phyloP scores from a whole-genome alignment of 1,140 invertebrate genomes.

The Diorhabda elongata region DNA sequence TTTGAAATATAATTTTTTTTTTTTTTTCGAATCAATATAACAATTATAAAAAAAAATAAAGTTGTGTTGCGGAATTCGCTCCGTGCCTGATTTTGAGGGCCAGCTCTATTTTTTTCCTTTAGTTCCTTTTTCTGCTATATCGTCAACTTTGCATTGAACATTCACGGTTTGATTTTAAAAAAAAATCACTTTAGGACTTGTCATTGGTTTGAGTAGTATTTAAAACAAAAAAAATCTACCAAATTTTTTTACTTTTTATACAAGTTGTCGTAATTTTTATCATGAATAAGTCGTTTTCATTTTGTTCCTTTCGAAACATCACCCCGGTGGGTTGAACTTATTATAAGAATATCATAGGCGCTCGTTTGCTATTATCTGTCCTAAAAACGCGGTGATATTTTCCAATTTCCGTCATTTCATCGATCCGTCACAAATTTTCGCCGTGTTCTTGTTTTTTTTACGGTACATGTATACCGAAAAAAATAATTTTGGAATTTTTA shows the following conservation, averaged over 20 bases:
- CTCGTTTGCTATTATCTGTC: too few species aligned
- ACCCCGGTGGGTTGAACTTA: too few species aligned
- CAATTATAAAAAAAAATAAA: not conserved
- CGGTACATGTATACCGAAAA: too few species aligned
- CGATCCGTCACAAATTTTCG: too few species aligned
- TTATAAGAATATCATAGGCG: too few species aligned
- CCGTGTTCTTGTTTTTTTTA: too few species aligned
- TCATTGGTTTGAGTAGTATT: slow-evolving; percentile 33
- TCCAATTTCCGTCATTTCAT: too few species aligned
- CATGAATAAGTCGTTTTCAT: not conserved
- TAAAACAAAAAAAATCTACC: slow-evolving; percentile 19
- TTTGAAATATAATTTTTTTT: not conserved
- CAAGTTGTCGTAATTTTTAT: slow-evolving; percentile 4
- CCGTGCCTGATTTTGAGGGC: slow-evolving; percentile 40
- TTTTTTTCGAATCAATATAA: too few species aligned
- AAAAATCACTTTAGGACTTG: slow-evolving; percentile 25
- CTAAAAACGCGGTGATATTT: too few species aligned
- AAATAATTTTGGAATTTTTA: too few species aligned
- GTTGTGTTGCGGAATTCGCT: slow-evolving; percentile 1
- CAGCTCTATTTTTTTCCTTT: slow-evolving; percentile 35
- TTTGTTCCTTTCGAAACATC: too few species aligned
- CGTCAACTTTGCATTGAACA: slow-evolving; percentile 24
- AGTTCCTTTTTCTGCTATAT: slow-evolving; percentile 28
- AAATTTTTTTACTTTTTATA: slow-evolving; percentile 13
- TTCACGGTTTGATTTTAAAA: slow-evolving; percentile 16